A percentile compares a stretch with the other conserved stretches of the same genome.
Evolutionary conservation across 2,113 vertebrate genomes (phyloP).

Genomic region (Addax nasomaculatus): DNA sequence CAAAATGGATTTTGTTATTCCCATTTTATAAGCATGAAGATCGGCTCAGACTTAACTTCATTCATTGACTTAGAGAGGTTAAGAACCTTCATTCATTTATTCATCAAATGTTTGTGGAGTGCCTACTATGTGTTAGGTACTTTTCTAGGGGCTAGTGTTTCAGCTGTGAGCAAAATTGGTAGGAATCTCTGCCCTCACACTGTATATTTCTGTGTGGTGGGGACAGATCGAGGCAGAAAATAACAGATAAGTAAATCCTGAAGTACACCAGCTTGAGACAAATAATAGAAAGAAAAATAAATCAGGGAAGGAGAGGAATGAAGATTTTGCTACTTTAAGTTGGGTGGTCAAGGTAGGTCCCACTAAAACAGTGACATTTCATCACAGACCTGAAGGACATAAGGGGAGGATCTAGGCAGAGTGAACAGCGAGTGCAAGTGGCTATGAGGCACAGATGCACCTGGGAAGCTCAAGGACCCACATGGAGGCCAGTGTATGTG

Average conservation of each 20-base stretch:
- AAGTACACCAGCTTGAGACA: neutral
- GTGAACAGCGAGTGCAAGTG: neutral
- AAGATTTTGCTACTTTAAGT: neutral
- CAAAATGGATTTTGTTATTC: neutral
- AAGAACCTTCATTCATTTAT: neutral
- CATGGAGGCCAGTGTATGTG: rapidly evolving
- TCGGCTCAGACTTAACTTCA: neutral
- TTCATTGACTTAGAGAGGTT: neutral
- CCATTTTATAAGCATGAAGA: neutral
- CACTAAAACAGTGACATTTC: neutral
- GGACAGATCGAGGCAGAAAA: neutral
- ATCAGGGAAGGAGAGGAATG: neutral
- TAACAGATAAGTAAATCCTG: neutral
- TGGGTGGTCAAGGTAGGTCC: neutral
- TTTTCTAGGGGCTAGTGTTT: neutral
- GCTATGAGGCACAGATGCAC: too few species aligned
- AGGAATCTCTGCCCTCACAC: neutral
- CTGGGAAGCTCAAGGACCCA: neutral
- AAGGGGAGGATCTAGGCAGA: neutral
- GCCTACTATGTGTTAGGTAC: neutral
- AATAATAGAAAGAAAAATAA: neutral
- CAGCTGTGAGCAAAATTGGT: neutral
- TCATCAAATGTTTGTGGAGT: neutral
- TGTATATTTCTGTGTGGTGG: neutral
- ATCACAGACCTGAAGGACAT: neutral